Evolutionary conservation across 2,113 vertebrate species (phyloP).

Genomic region (Pyrgilauda ruficollis): DNA sequence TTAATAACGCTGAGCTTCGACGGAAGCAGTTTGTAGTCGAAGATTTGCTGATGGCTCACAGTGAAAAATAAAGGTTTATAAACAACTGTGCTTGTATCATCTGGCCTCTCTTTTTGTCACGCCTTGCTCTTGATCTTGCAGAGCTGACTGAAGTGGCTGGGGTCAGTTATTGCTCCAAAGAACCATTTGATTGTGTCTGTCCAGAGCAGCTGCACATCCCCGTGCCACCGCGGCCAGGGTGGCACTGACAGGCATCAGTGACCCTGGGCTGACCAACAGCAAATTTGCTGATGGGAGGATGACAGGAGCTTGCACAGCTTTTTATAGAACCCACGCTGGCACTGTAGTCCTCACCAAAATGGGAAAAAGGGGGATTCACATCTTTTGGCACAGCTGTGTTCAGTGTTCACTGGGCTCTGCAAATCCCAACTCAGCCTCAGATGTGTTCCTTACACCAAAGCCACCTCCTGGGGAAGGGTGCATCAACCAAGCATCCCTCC

Average conservation of each 20-base stretch:
- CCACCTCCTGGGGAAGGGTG: rapidly evolving
- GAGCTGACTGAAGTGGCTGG: neutral
- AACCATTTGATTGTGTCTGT: neutral
- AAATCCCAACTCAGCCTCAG: neutral
- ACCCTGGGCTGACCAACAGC: neutral
- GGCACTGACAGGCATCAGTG: neutral
- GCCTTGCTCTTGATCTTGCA: neutral
- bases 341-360: rapidly evolving
- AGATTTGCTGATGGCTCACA: neutral
- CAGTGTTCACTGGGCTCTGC: neutral
- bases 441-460: neutral
- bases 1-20: neutral
- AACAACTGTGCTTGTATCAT: neutral
- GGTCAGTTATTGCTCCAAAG: neutral
- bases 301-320: neutral
- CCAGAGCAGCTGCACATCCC: neutral
- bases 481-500: neutral
- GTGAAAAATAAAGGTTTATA: neutral
- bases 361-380: neutral
- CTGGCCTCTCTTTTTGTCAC: neutral
- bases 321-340: neutral
- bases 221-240: neutral
- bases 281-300: neutral
- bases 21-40: neutral
- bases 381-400: neutral